These are phyloP conservation scores for Dryocosmus kuriphilus DNA, from an alignment of 2,888 invertebrate genomes.

Conservation along the genomic window DNA sequence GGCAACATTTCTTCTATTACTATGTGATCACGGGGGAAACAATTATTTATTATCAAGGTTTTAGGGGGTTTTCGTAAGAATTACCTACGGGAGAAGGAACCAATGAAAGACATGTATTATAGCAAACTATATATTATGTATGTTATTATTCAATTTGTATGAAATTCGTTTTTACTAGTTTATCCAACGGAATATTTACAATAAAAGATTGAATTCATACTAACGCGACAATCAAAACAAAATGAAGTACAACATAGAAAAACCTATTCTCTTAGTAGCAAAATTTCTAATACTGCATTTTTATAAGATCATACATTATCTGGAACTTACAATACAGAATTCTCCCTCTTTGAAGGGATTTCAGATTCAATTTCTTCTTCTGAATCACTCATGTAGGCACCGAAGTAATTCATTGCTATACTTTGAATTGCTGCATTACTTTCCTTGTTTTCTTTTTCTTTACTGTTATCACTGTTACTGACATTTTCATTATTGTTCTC, in stretches of 20 bases:
- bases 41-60: constrained; percentile 1
- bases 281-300: constrained; percentile 56
- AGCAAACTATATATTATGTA: constrained; percentile 25
- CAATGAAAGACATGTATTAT: constrained; percentile 56
- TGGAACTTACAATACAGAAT: constrained; percentile 59
- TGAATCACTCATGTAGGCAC: constrained; percentile 57
- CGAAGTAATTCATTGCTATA: constrained; percentile 53
- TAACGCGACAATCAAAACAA: constrained; percentile 11
- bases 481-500: neutral
- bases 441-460: neutral
- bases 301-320: constrained; percentile 63
- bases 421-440: neutral
- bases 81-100: constrained; percentile 44
- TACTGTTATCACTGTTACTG: neutral
- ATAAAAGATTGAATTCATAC: constrained; percentile 57
- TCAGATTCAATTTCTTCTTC: constrained; percentile 54
- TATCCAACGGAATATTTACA: constrained; percentile 59
- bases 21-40: neutral
- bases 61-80: neutral
- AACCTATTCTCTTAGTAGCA: neutral
- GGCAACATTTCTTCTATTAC: neutral
- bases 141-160: constrained; percentile 58
- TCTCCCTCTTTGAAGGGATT: neutral
- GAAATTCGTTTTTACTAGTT: constrained; percentile 53
- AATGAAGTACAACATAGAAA: constrained; percentile 9